These are phyloP conservation scores for Narcine bancroftii DNA, from an alignment of 2,113 vertebrate species.

Conservation along the genomic window DNA sequence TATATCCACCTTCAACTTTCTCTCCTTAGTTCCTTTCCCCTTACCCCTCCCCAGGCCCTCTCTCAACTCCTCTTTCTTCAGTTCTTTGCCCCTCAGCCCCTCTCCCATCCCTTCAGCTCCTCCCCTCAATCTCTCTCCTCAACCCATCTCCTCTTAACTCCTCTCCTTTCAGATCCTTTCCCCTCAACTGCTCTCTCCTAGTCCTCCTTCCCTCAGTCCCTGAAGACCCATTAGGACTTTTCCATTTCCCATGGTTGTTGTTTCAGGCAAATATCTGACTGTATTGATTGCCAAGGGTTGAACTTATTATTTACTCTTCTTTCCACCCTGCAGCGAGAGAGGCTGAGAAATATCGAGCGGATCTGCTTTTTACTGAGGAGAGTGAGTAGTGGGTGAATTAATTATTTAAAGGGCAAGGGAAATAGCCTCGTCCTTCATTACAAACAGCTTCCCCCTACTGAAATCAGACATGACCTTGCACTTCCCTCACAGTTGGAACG, in stretches of 20 bases:
- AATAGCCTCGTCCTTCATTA: no score
- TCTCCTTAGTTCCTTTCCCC: not conserved
- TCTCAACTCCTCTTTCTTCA: not conserved
- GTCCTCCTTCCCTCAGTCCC: not conserved
- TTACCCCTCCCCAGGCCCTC: not conserved
- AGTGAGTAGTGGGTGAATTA: slow-evolving; percentile 56
- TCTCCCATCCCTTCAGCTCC: not conserved
- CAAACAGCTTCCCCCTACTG: no score
- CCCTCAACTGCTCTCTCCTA: not conserved
- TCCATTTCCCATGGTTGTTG: not conserved
- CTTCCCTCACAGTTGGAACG: no score
- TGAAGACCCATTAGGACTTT: no score
- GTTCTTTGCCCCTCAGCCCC: not conserved
- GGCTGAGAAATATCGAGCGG: slow-evolving; percentile 89
- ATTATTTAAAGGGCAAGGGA: not conserved
- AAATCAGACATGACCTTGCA: no score
- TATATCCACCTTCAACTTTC: not conserved
- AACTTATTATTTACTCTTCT: slow-evolving; percentile 37
- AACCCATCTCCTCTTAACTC: no score
- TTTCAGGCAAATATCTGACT: not conserved
- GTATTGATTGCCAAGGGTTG: not conserved
- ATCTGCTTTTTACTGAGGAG: slow-evolving; percentile 94
- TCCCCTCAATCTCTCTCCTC: not conserved
- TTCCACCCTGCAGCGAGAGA: slow-evolving; percentile 68
- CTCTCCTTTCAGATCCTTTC: not conserved